Conservation (phyloP, 1,140 invertebrate species). For the Caligus rogercresseyi region DNA sequence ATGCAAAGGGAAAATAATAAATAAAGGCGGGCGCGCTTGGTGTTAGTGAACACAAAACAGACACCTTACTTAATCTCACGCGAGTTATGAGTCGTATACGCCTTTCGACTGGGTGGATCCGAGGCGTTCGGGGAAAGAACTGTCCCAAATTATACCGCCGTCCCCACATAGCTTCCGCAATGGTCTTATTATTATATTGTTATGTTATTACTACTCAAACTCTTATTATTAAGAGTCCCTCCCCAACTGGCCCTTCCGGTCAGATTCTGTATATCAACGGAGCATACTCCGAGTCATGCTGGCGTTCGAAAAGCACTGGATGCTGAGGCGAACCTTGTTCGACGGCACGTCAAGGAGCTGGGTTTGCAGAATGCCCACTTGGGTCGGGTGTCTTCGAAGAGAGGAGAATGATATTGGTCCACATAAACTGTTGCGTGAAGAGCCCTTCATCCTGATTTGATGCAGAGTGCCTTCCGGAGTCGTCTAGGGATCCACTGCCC, state of each 20-base stretch:
- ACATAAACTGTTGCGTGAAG: background rate
- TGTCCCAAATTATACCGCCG: constrained; percentile 7
- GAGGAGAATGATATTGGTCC: background rate
- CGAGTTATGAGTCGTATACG: background rate
- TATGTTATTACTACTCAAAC: background rate
- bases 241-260: background rate
- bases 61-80: background rate
- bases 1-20: too few relatives aligned
- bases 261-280: constrained; percentile 10
- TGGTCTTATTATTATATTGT: too few relatives aligned
- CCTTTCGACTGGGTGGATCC: constrained; percentile 13
- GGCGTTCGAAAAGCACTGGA: background rate
- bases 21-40: too few relatives aligned
- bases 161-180: background rate
- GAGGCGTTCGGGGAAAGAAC: constrained; percentile 9
- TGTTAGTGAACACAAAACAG: too few relatives aligned
- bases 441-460: background rate
- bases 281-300: constrained; percentile 11
- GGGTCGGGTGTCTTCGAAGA: constrained; percentile 7
- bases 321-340: background rate
- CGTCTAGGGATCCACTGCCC: background rate
- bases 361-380: constrained; percentile 9
- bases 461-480: background rate
- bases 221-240: background rate
- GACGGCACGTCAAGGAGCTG: constrained; percentile 4